Evolutionary conservation across 2,888 invertebrate species (phyloP), one percentile per base, ranked within the genome.

Genomic region (Biston stratarius): DNA sequence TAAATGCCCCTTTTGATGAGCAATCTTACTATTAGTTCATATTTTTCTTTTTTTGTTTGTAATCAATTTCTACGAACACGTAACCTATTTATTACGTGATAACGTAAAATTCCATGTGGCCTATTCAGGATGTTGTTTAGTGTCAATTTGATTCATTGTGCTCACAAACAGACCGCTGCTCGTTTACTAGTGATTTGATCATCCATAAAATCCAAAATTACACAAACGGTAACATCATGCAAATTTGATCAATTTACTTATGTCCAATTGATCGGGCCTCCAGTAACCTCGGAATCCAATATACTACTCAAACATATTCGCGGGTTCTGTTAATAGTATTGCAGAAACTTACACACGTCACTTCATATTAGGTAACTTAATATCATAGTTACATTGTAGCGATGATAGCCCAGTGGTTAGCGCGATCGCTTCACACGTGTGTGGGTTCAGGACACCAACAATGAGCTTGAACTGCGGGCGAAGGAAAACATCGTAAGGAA

Each of bases 151-250:
- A 69, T 74, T 76, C 72, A 74, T 75, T 74, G 67, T 33, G 42
- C 72, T 72, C 62, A 71, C 71, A 74, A 78, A 69, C 66, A 77
- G 67, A 73, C 69, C 73, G 76, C 73, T 38, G 70, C 64, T 74
- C 77, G 76, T 71, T 81, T 74, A 57, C 58, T 67, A 77, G 79
- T 59, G 36, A 72, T 77, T 77, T 84, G 74, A 88, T 86, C 79
- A 80, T 78, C 85, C 84, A 85, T 88, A 88, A 87, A 87, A 88
- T 86, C 83, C 66, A 58, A 86, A 89, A 88, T 88, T 82, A 84
- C 84, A 75, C 75, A 81, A 84, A 85, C 79, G 84, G 84, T 80
- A 84, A 86, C 82, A 85, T 84, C 86, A 87, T 86, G 83, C 81
- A 86, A 86, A 89, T 86, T 77, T 73, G 79, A 81, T 78, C 75